Evolutionary conservation across 2,113 vertebrate genomes (phyloP), one percentile per base, ranked within the genome.

Genomic region (Prolemur simus): DNA sequence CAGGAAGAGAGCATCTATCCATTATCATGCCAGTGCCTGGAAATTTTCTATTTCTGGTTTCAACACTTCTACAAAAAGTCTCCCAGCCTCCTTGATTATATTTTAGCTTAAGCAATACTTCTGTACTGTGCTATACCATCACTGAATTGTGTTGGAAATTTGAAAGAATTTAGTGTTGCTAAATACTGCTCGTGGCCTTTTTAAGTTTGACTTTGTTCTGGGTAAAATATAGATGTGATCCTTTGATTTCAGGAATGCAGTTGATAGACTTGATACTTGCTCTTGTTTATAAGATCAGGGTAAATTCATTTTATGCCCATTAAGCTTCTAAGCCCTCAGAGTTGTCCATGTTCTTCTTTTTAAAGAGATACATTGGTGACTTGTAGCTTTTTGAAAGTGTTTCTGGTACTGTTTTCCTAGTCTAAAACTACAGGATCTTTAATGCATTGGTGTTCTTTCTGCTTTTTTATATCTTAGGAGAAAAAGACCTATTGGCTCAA

Each of bases 41-140:
- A 96, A 95, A 93, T 63, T 88, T 94, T 93, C 89, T 56, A 54
- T 68, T 89, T 97, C 95, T 89, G 27, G 9, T 77, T 98, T 95
- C 68, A 64, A 8, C 45, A 94, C 66, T 94, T 95, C 5, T 74
- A 23, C 74, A 94, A 80, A 87, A 74, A 87, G 45, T 71, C 39
- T 80, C 64, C 77, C n/a, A 82, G 87, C 34, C 23, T 84, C 63
- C 23, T 83, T 94, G 60, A n/a, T 96, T 21, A 52, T 71, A 82
- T 58, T 86, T 92, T 42, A 42, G 49, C 42, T 96, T 91, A 87
- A 85, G 63, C 20, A 73, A 4, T 84, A 52, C 64, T 95, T 96
- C 54, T 45, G 0, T 69, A 63, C 54, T 96, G 1, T 93, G 71
- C 83, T 74, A 3, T 63, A 45, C 71, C 45, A 87, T 73, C 10